Base-by-base conservation (phyloP, 1,140 invertebrate genomes). In the Papilio polyxenes region DNA sequence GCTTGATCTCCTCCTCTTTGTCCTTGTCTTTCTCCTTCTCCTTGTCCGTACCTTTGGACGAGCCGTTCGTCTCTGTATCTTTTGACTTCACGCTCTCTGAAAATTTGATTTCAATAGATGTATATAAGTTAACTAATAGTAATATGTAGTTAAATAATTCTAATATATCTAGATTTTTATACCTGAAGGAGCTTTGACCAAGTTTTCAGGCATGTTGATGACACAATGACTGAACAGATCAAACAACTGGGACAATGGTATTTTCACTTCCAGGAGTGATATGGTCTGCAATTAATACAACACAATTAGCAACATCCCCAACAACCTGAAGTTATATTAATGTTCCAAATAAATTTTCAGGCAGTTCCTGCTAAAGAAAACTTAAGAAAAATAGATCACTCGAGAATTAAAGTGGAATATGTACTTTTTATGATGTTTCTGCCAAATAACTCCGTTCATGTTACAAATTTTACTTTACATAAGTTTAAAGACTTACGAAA, bases 201-300 rank as follows among this genome's bases (percentile, higher is more conserved):
- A 88, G 82, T 92, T 93, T 77, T 94, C 93, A 0, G 93, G 93
- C 78, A 94, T 62, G 56, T 91, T 93, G 65, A 92, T 81, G 13
- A 98, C 96, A 8, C 98, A 98, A 88, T 98, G 96, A 74, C 96
- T 97, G 91, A 99, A 99, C 95, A 99, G 98, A 7, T 97, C 96
- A 91, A 99, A 98, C 1, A 99, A 91, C 82, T 98, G 96, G 20
- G 96, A 95, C 44, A 99, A 91, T 0, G 98, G 98, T 81, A 99
- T 98, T 15, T 97, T 96, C 84, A 99, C 98, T 91, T 99, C 98
- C 77, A 99, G 92, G 87, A 98, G 96, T 0, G 98, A 98, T 49
- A 99, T 94, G 8, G 98, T 97, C 96, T 97, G 92, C 85, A 86
- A 91, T 81, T 82, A 85, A 85, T 44, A 75, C 3, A 75, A 65